A percentile compares a stretch with the other conserved stretches of the same genome.
Conservation (phyloP, 2,113 vertebrate species). For the Chloropsis cyanopogon region DNA sequence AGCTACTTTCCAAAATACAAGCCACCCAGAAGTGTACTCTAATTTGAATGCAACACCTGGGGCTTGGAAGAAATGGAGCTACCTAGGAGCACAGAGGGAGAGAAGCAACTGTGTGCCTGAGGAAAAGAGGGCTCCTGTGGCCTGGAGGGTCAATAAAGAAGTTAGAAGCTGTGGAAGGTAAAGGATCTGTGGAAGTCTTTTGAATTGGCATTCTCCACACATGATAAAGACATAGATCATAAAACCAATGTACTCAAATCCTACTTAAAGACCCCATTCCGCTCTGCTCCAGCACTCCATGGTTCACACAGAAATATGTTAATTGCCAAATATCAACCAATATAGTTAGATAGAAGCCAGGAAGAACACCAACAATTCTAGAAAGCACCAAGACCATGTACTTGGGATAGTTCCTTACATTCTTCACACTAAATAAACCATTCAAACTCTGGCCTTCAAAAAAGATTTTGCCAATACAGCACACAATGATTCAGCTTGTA, state of each 20-base stretch:
- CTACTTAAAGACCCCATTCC: background rate
- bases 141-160: background rate
- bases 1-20: constrained; percentile 33
- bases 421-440: background rate
- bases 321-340: background rate
- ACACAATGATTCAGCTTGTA: background rate
- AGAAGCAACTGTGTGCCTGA: background rate
- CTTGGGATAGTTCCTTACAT: background rate
- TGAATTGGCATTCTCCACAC: background rate
- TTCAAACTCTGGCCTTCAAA: background rate
- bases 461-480: background rate
- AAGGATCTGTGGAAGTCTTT: background rate
- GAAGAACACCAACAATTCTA: background rate
- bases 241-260: background rate
- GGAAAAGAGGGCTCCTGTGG: background rate
- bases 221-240: background rate
- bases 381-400: background rate
- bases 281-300: background rate
- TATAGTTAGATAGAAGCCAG: background rate
- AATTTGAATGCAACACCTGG: background rate
- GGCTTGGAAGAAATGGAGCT: background rate
- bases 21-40: background rate
- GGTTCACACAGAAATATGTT: background rate
- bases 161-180: background rate
- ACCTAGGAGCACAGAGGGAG: background rate